Base-by-base conservation (phyloP, 2,113 vertebrate genomes). In the Alosa alosa region DNA sequence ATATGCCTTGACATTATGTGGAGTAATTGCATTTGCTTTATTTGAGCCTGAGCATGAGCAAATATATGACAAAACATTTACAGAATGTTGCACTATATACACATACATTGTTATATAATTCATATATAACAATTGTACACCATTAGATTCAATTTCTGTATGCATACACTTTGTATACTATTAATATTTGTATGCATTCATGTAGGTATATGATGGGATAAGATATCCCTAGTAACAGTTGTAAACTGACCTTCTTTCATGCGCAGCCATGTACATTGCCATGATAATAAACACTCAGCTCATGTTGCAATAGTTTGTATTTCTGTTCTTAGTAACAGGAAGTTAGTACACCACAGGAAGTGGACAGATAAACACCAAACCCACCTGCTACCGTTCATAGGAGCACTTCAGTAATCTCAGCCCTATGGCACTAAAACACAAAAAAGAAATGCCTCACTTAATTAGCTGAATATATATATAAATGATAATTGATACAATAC, bases 361-460 rank as follows among this genome's bases (percentile, higher is more conserved):
- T 84, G 52, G 83, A 78, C 41, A 60, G 45, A 83, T 18, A n/a
- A 82, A 86, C 18, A 68, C 44, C 81, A 45, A 83, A 55, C 84
- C 86, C 86, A 90, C 83, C 84, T 88, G 86, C 50, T n/a, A 64
- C 81, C 64, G 87, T 87, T 84, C 84, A 88, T 83, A 90, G 31
- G 68, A 75, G 18, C 25, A 13, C 3, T 39, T 75, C 31, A 36
- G 9, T 15, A 31, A 75, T 75, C 68, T 39, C 31, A n/a, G 6
- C n/a, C 1, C 2, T 36, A 36, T 4, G 8, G 3, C 31, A 75
- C 10, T 9, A 75, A n/a, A 75, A 13, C 8, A 72, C 1, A 72
- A 13, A 25, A 5, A 2, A 57, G 10, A 9, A 25, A 7, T 11
- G 4, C 31, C 31, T 72, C n/a, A 72, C 5, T 25, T 72, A 11